Base-by-base conservation (phyloP, 2,113 vertebrate genomes). In the Callorhinus ursinus region DNA sequence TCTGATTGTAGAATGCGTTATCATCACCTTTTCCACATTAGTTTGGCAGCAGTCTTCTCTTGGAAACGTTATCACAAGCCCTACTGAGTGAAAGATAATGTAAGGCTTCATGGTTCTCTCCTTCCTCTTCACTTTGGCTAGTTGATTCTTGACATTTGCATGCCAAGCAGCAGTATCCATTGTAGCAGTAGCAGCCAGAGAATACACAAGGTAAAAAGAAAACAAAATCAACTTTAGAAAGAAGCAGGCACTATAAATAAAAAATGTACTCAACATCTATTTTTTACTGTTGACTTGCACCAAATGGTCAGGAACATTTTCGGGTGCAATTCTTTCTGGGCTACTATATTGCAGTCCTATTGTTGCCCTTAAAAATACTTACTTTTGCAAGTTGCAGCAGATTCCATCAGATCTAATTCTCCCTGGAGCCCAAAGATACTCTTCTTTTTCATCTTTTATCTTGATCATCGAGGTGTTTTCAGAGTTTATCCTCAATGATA, bases 391-490 rank as follows among this genome's bases (percentile, higher is more conserved):
- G 18, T 69, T 86, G 15, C 7, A 90, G 22, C 36, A 92, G 55
- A 83, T 65, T 59, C 51, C n/a, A 92, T 94, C 84, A 85, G 63
- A 53, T 53, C 85, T 77, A 88, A 67, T 80, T 91, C 55, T 59
- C 69, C 79, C 74, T 61, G 18, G 16, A 61, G 69, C 90, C 55
- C 61, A 71, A 87, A 57, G 15, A 79, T 80, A 79, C 42, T 93
- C 33, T 83, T 89, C 77, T 86, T 94, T 96, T 89, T 96, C 89
- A 87, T 97, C 59, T 95, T 93, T 90, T 95, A 46, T 90, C 96
- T 97, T 90, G 22, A 87, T 39, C 53, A 7, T 53, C 11, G n/a
- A 65, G 39, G 65, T 88, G n/a, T 87, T 96, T 97, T 93, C 49
- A 83, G 63, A 80, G 74, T 76, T 95, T 74, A 88, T 92, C 79